Evolutionary conservation across 2,888 invertebrate species (phyloP), one percentile per base, ranked within the genome.

Genomic region (Nomada goodeniana): DNA sequence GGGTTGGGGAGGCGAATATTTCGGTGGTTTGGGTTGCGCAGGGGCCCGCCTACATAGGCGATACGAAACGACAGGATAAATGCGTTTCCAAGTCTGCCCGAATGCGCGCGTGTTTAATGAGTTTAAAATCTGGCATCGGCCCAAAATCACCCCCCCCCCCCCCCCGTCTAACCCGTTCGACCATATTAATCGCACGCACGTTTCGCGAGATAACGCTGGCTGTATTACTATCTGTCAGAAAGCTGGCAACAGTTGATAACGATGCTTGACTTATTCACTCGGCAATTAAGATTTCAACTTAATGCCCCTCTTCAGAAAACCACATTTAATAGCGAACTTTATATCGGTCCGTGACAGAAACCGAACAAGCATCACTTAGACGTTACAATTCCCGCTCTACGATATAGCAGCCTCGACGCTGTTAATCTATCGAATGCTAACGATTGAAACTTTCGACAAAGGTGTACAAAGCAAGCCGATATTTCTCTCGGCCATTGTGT

Each of bases 121-220:
- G 76, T 84, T 84, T 69, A 80, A 84, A 84, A 86, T 86, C 79
- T 79, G 76, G 63, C 86, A 72, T 55, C 63, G 76, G 73, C 59
- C 82, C 80, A 75, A 77, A 78, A 86, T 86, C 75, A 76, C 55
- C 29, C 70, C 23, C 13, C 18, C 47, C 50, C 5, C 20, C 20
- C 26, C n/a, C n/a, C 57, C 55, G n/a, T n/a, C n/a, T n/a, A n/a
- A n/a, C n/a, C n/a, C n/a, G 26, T 52, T 68, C 53, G 36, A 57
- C 64, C 60, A n/a, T 69, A 79, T 78, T 82, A 83, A 83, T 83
- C 57, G 69, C 61, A 72, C 70, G 67, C 67, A 57, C 63, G 57
- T 60, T 44, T 36, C 36, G 44, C 18, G 20, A 64, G 70, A 72
- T 71, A 71, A 61, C 70, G 23, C 52, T 42, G 3, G 53, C n/a